Conservation (phyloP, 2,797 vertebrate species). For the Diceros bicornis region DNA sequence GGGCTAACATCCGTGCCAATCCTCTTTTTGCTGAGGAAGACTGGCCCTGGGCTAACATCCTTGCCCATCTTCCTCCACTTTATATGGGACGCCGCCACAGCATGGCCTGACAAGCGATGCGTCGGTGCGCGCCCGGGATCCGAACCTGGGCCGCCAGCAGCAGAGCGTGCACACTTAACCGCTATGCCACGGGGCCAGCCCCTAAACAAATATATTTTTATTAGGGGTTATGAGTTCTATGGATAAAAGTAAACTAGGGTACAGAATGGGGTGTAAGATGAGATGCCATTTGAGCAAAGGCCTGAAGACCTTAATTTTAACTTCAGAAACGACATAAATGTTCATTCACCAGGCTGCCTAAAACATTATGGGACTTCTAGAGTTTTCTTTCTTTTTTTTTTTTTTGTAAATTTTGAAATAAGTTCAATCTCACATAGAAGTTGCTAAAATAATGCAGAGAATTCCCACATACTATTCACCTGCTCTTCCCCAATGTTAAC, state of each 20-base stretch:
- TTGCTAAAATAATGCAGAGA: conserved; percentile 37
- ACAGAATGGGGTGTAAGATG: background rate
- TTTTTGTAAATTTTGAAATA: background rate
- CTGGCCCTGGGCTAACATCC: no score
- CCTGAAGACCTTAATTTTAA: background rate
- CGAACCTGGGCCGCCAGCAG: no score
- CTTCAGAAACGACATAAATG: conserved; percentile 21
- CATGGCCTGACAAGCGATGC: no score
- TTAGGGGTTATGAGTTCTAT: background rate
- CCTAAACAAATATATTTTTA: background rate
- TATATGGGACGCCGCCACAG: no score
- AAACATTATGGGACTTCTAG: conserved; percentile 17
- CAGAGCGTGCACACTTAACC: no score
- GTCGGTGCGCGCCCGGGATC: no score
- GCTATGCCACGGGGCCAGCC: no score
- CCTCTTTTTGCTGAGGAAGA: no score
- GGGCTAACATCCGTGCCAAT: no score
- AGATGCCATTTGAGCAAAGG: conserved; percentile 31
- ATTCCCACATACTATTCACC: background rate
- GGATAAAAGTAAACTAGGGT: conserved; percentile 23
- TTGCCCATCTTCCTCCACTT: no score
- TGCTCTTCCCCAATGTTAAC: background rate
- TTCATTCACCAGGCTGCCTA: background rate
- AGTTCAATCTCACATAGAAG: background rate
- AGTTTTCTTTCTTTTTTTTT: conserved; percentile 42